phyloP scores from a whole-genome alignment of 2,888 invertebrate genomes.

The Lasioglossum pauxillum region DNA sequence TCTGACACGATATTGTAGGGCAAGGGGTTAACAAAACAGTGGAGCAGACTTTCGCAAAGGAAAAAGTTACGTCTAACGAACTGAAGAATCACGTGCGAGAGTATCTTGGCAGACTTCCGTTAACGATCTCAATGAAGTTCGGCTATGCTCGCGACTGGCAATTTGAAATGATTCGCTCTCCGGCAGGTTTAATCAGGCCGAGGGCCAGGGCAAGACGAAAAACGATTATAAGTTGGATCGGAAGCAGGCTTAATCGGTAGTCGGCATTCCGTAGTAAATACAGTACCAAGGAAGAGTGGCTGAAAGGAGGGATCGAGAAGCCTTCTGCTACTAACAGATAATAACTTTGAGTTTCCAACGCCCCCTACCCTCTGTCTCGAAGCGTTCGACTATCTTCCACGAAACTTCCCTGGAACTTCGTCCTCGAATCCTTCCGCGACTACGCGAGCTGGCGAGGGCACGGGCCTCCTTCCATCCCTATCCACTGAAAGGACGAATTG shows the following conservation, averaged over 20 bases:
- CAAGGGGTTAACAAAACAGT: too few species aligned
- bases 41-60: too few species aligned
- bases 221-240: constrained; percentile 72
- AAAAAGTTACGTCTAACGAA: too few species aligned
- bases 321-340: constrained; percentile 76
- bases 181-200: constrained; percentile 1
- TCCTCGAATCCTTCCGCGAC: constrained; percentile 53
- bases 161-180: not conserved
- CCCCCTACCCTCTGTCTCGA: constrained; percentile 29
- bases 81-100: not conserved
- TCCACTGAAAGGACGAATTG: constrained; percentile 55
- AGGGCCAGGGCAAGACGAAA: constrained; percentile 42
- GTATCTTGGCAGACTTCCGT: not conserved
- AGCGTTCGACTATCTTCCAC: constrained; percentile 51
- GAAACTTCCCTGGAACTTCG: constrained; percentile 63
- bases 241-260: constrained; percentile 66
- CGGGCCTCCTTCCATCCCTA: constrained; percentile 9
- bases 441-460: constrained; percentile 49
- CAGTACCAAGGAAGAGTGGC: constrained; percentile 39
- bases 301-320: constrained; percentile 43
- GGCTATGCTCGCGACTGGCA: not conserved
- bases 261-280: constrained; percentile 69
- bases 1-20: too few species aligned
- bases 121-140: not conserved
- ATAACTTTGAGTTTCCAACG: constrained; percentile 74